phyloP scores from a whole-genome alignment of 1,140 invertebrate genomes.

The Drosophila burlai region DNA sequence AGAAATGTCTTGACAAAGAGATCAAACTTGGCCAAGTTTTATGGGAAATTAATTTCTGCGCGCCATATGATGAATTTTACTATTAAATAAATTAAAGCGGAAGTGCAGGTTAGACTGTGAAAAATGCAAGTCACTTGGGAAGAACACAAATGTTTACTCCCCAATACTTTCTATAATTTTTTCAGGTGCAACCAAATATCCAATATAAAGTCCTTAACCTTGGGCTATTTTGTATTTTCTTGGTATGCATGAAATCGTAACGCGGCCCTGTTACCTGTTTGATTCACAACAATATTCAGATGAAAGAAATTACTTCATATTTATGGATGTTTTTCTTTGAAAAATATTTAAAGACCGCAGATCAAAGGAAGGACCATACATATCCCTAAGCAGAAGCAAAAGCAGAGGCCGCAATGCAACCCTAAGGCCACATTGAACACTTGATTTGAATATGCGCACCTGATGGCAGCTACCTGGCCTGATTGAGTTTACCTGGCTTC shows the following conservation, averaged over 20 bases:
- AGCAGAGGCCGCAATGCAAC: background rate
- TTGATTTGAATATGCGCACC: constrained; percentile 40
- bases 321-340: constrained; percentile 7
- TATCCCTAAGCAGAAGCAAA: constrained; percentile 9
- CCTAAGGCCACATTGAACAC: constrained; percentile 14
- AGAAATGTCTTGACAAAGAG: background rate
- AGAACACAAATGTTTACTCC: background rate
- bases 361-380: constrained; percentile 21
- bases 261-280: constrained; percentile 2
- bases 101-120: too few species aligned
- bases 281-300: constrained; percentile 25
- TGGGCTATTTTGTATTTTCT: background rate
- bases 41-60: constrained; percentile 6
- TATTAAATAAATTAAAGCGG: constrained; percentile 1
- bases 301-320: constrained; percentile 32
- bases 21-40: background rate
- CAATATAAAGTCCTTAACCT: constrained; percentile 4
- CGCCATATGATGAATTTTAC: background rate
- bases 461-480: constrained; percentile 35
- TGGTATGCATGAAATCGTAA: background rate
- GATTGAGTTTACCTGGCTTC: constrained; percentile 44
- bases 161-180: background rate
- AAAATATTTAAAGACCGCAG: constrained; percentile 15
- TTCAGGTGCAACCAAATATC: background rate
- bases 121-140: constrained; percentile 16